Base-by-base conservation (phyloP, 2,113 vertebrate species). In the Eulemur macaco region DNA sequence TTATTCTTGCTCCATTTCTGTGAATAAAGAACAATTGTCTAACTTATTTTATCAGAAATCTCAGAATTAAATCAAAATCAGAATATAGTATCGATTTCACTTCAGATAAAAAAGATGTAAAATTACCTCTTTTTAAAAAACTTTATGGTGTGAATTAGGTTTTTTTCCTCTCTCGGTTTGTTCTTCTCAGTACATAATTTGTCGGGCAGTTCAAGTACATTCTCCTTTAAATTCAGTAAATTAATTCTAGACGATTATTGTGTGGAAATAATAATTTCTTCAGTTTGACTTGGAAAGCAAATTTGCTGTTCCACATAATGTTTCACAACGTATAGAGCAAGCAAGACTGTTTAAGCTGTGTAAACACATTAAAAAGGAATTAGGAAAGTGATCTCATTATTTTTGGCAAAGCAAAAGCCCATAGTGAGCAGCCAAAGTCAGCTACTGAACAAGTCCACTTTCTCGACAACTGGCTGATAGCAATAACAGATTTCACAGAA, bases 361-460 rank as follows among this genome's bases (percentile, higher is more conserved):
- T 97, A 97, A 98, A 88, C 97, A 96, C 60, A 96, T 95, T 95
- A 96, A 98, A 98, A 94, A 82, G 39, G 95, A 96, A 97, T 96
- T 96, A 94, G 95, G 14, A 89, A 94, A 96, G 89, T 89, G 82
- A 37, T 96, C 88, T 97, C 93, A 96, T 95, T 96, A 73, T 56
- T 93, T 97, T 97, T 98, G 98, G 92, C 97, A 98, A 96, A 94
- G 45, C 56, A 66, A 82, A 68, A 88, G 45, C 86, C 85, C 73
- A 13, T 78, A 92, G 87, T 39, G 76, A 78, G 52, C 90, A 89
- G 97, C 97, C 91, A 93, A 96, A 80, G 31, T 88, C 89, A 95
- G 92, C 96, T 66, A 97, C 69, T 89, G 94, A 97, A 80, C 8
- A 8, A 97, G 0, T 34, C 27, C 47, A 63, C 93, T 97, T 98